These are phyloP conservation scores for Lycocerus yunnanus DNA, from an alignment of 2,888 invertebrate species.

Conservation along the genomic window DNA sequence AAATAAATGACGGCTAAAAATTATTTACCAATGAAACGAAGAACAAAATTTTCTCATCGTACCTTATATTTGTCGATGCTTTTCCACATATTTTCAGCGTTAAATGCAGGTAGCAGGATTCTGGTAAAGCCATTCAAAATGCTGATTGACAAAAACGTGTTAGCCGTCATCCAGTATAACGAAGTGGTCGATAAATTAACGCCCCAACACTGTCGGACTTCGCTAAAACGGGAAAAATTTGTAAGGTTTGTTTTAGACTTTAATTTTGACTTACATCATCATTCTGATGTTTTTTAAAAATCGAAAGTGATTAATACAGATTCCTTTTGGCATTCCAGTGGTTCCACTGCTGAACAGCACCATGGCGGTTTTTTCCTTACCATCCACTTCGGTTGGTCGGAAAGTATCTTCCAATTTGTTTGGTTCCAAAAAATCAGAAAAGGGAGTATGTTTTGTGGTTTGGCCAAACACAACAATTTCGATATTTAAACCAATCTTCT, in stretches of 20 bases:
- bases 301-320: slow-evolving; percentile 35
- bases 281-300: neutral
- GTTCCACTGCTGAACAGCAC: slow-evolving; percentile 42
- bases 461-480: slow-evolving; percentile 20
- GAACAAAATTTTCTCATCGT: no score
- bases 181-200: slow-evolving; percentile 21
- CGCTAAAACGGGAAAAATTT: neutral
- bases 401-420: slow-evolving; percentile 28
- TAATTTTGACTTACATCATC: neutral
- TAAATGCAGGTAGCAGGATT: slow-evolving; percentile 20
- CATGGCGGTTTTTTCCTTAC: slow-evolving; percentile 28
- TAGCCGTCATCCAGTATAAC: slow-evolving; percentile 30
- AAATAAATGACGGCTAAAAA: neutral
- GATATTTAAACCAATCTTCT: neutral
- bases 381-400: slow-evolving; percentile 19
- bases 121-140: slow-evolving; percentile 20
- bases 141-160: slow-evolving; percentile 5
- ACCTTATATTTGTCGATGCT: slow-evolving; percentile 23
- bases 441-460: slow-evolving; percentile 21
- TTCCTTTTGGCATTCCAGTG: slow-evolving; percentile 40
- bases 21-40: no score
- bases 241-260: no score
- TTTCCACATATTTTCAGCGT: slow-evolving; percentile 22
- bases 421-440: slow-evolving; percentile 12
- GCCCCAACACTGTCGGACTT: neutral